phyloP scores from a whole-genome alignment of 2,113 vertebrate genomes.

The Triplophysa rosa region DNA sequence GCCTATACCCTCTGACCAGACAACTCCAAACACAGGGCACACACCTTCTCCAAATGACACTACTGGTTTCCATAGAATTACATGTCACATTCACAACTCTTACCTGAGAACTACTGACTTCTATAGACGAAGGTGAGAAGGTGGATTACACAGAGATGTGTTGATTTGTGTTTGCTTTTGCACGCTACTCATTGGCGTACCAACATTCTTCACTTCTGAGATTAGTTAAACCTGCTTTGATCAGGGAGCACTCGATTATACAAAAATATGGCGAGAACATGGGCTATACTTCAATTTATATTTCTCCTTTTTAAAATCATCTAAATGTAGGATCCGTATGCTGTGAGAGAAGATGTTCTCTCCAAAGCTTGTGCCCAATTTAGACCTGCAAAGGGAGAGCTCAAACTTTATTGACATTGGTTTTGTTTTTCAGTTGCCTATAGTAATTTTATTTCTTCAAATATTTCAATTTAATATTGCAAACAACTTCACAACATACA shows the following conservation, averaged over 20 bases:
- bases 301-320: not conserved
- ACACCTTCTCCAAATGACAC: not conserved
- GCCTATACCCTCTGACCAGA: slow-evolving; percentile 32
- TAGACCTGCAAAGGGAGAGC: slow-evolving; percentile 68
- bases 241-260: not conserved
- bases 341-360: slow-evolving; percentile 21
- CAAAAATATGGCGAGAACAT: not conserved
- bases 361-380: slow-evolving; percentile 51
- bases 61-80: slow-evolving; percentile 23
- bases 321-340: slow-evolving; percentile 6
- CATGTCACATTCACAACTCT: slow-evolving; percentile 19
- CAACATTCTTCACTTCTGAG: not conserved
- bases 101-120: slow-evolving; percentile 40
- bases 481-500: slow-evolving; percentile 97
- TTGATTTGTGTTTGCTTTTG: not conserved
- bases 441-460: slow-evolving; percentile 89
- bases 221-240: slow-evolving; percentile 6
- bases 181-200: not conserved
- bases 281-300: not conserved
- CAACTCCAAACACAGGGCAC: not conserved
- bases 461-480: slow-evolving; percentile 93
- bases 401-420: slow-evolving; percentile 80
- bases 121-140: not conserved
- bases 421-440: slow-evolving; percentile 89
- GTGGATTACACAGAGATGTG: not conserved